Conservation (phyloP, 1,140 invertebrate species). For the Zophobas morio region DNA sequence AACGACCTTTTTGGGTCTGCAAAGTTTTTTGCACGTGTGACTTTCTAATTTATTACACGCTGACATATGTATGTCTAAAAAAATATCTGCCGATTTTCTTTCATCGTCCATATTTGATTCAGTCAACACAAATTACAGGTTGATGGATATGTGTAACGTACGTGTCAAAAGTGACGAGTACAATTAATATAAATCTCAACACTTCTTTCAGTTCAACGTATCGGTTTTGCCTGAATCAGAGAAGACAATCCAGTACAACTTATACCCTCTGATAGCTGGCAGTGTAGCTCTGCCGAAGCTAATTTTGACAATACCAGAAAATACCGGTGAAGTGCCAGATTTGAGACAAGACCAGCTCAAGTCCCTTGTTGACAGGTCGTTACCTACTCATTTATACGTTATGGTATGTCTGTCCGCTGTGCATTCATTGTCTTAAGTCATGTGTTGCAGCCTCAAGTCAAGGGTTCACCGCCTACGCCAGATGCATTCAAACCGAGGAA, state of each 20-base stretch:
- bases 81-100: not conserved
- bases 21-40: too few species aligned
- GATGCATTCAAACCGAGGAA: constrained; percentile 38
- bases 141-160: constrained; percentile 18
- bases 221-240: constrained; percentile 76
- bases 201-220: constrained; percentile 72
- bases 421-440: not conserved
- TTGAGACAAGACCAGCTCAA: constrained; percentile 69
- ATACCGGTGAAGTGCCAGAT: constrained; percentile 66
- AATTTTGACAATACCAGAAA: constrained; percentile 72
- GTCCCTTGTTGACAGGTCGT: constrained; percentile 68
- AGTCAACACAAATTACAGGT: too few species aligned
- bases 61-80: too few species aligned
- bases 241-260: constrained; percentile 78
- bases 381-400: constrained; percentile 75
- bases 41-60: too few species aligned
- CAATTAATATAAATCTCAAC: not conserved
- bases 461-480: constrained; percentile 56
- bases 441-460: constrained; percentile 60
- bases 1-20: not conserved
- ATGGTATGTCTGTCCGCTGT: constrained; percentile 68
- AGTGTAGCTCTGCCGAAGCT: constrained; percentile 79
- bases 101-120: constrained; percentile 4
- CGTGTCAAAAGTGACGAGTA: not conserved
- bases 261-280: constrained; percentile 81